Evolutionary conservation across 2,888 invertebrate species (phyloP).

Genomic region (Didymodactylos carnosus): DNA sequence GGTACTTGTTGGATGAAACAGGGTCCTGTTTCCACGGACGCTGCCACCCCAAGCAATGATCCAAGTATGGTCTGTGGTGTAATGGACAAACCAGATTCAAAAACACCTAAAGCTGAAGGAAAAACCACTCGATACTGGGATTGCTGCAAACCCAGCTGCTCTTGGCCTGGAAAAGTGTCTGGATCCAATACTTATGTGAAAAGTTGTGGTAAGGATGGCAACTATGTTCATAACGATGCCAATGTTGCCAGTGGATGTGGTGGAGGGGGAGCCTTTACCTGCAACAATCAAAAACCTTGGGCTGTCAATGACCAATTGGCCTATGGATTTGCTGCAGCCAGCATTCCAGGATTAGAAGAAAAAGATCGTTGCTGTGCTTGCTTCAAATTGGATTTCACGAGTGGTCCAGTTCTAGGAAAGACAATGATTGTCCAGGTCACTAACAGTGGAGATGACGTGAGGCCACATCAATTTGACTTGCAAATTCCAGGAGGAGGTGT

Average conservation of each 20-base stretch:
- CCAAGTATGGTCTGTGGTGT: slow-evolving; percentile 4
- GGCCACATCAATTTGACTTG: slow-evolving; percentile 12
- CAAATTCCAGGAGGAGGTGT: slow-evolving; percentile 17
- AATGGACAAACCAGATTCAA: background rate
- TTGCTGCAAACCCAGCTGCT: slow-evolving; percentile 16
- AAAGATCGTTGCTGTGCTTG: slow-evolving; percentile 11
- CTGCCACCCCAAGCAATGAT: background rate
- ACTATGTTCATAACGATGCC: background rate
- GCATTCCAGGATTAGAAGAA: background rate
- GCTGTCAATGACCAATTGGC: background rate
- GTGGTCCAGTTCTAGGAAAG: slow-evolving; percentile 6
- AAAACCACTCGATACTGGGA: slow-evolving; percentile 16
- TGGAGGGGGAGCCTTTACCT: background rate
- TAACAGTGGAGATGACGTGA: slow-evolving; percentile 15
- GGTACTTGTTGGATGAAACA: slow-evolving; percentile 9
- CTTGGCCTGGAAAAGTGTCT: slow-evolving; percentile 15
- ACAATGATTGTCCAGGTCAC: slow-evolving; percentile 16
- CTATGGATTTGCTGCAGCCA: background rate
- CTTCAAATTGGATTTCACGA: slow-evolving; percentile 13
- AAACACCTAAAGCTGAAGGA: background rate
- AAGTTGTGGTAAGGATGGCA: background rate
- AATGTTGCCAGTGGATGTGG: background rate
- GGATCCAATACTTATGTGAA: background rate
- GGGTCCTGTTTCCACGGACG: background rate
- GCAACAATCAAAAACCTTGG: background rate